phyloP scores from a whole-genome alignment of 30 jellyfish, hydroid and myxozoan genomes.

The Chrysaora quinquecirrha region DNA sequence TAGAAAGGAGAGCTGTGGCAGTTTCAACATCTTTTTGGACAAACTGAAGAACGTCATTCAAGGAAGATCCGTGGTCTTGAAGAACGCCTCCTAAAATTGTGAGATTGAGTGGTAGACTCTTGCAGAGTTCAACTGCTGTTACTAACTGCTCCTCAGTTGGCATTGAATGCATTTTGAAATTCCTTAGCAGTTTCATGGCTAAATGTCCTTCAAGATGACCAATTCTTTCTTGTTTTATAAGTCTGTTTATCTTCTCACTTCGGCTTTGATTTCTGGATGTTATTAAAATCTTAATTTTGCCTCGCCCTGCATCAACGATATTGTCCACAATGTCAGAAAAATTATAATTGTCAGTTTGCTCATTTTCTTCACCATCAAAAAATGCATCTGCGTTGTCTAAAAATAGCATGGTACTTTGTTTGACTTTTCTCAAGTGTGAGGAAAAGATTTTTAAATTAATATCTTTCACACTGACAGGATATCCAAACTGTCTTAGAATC shows the following conservation, averaged over 20 bases:
- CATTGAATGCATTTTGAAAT: constrained; percentile 7
- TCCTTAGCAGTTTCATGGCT: constrained; percentile 15
- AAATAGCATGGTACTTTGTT: neutral
- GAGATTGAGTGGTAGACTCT: constrained; percentile 22
- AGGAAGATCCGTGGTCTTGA: constrained; percentile 8
- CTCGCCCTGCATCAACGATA: constrained; percentile 21
- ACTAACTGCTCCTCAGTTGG: constrained; percentile 31
- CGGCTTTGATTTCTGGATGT: constrained; percentile 34
- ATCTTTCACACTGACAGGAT: neutral
- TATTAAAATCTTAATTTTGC: constrained; percentile 17
- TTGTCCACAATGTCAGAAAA: constrained; percentile 23
- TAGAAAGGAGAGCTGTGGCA: neutral
- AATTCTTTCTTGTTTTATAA: constrained; percentile 9
- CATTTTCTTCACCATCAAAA: neutral
- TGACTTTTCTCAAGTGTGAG: neutral
- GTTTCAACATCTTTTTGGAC: neutral
- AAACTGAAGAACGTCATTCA: neutral
- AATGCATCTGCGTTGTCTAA: constrained; percentile 49
- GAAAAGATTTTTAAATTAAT: neutral
- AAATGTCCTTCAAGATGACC: constrained; percentile 39
- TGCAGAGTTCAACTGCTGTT: constrained; percentile 34
- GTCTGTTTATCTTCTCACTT: neutral
- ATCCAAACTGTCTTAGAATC: constrained; percentile 24
- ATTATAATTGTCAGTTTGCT: neutral
- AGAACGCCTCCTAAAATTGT: constrained; percentile 46